Evolutionary conservation across 2,113 vertebrate genomes (phyloP).

Genomic region (Mesocricetus auratus): DNA sequence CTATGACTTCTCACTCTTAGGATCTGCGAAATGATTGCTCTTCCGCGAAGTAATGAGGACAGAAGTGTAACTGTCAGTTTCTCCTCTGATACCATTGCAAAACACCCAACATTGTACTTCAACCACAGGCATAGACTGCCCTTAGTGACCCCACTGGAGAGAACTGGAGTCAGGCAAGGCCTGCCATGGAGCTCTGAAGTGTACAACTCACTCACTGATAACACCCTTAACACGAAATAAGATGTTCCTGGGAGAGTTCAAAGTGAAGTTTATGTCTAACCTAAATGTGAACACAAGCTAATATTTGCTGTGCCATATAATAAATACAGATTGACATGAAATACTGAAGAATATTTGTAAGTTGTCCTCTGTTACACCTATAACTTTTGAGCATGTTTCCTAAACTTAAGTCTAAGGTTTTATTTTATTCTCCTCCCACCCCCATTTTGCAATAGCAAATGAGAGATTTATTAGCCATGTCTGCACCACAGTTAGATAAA

Average conservation of each 20-base stretch:
- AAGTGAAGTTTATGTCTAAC: conserved; percentile 33
- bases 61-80: background rate
- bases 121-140: fast-evolving
- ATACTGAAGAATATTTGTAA: conserved; percentile 40
- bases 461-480: background rate
- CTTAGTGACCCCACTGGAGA: background rate
- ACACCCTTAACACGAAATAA: background rate
- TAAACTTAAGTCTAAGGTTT: background rate
- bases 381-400: conserved; percentile 37
- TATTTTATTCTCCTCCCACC: background rate
- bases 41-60: background rate
- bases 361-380: conserved; percentile 26
- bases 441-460: background rate
- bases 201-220: background rate
- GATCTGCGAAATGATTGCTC: background rate
- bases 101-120: background rate
- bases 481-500: background rate
- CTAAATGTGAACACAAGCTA: background rate
- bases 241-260: background rate
- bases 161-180: background rate
- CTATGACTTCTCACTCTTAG: background rate
- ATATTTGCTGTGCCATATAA: background rate
- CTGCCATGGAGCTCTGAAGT: background rate
- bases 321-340: background rate
- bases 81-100: background rate